These are phyloP conservation scores for Delphinus delphis DNA, from an alignment of 2,113 vertebrate species.

Conservation along the genomic window DNA sequence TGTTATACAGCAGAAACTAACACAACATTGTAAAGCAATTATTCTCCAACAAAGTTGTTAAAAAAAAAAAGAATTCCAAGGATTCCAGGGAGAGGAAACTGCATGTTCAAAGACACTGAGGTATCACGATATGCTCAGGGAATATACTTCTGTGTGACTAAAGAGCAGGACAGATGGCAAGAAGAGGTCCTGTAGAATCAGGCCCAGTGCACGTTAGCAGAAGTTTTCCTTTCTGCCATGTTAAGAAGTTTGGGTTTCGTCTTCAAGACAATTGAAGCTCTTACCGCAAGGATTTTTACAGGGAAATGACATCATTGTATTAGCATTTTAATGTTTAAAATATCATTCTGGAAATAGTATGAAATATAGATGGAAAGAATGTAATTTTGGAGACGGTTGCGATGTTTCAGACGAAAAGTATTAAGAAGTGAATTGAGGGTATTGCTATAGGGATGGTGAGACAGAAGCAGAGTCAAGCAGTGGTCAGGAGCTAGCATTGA, in stretches of 20 bases:
- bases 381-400: background rate
- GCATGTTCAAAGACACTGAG: background rate
- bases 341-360: background rate
- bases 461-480: background rate
- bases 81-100: background rate
- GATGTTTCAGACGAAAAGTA: background rate
- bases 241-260: background rate
- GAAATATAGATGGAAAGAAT: background rate
- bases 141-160: background rate
- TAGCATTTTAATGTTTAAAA: background rate
- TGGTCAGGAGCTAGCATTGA: background rate
- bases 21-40: too few relatives aligned
- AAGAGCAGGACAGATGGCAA: background rate
- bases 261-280: background rate
- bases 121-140: background rate
- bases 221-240: background rate
- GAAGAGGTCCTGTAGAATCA: background rate
- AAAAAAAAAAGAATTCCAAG: background rate
- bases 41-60: too few relatives aligned
- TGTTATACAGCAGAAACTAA: too few relatives aligned
- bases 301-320: background rate
- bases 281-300: background rate
- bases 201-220: accelerated
- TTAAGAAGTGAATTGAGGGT: background rate
- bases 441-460: background rate